phyloP scores from a whole-genome alignment of 2,888 invertebrate genomes.

The Caenorhabditis zanzibari region DNA sequence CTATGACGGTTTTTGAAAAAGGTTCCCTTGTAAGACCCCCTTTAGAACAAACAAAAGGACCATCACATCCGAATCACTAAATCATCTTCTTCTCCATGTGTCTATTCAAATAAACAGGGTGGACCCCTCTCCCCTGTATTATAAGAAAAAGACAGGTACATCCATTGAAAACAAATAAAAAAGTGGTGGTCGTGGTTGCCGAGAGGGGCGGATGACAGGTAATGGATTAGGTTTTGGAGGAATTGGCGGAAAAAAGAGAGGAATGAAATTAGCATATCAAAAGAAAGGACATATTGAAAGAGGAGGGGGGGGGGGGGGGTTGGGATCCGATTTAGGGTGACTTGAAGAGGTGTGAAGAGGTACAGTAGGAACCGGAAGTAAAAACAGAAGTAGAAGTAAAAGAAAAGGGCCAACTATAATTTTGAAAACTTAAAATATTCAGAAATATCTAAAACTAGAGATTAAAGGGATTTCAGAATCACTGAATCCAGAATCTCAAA shows the following conservation, averaged over 20 bases:
- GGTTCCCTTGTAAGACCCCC: background rate
- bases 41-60: background rate
- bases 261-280: conserved; percentile 59
- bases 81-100: background rate
- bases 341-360: background rate
- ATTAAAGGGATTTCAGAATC: no score
- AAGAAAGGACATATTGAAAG: conserved; percentile 59
- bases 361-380: no score
- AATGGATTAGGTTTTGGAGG: conserved; percentile 33
- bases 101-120: conserved; percentile 44
- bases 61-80: conserved; percentile 8
- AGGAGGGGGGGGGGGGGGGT: conserved; percentile 1
- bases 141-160: background rate
- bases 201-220: background rate
- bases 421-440: no score
- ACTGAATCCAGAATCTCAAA: no score
- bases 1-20: background rate
- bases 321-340: background rate
- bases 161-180: conserved; percentile 15
- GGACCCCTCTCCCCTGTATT: background rate
- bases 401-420: no score
- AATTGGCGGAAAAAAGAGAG: conserved; percentile 9
- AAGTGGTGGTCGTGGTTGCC: background rate
- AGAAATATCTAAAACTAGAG: no score
- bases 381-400: no score